These are phyloP conservation scores for Lucilia cuprina DNA, from an alignment of 1,140 invertebrate species.

Conservation along the genomic window DNA sequence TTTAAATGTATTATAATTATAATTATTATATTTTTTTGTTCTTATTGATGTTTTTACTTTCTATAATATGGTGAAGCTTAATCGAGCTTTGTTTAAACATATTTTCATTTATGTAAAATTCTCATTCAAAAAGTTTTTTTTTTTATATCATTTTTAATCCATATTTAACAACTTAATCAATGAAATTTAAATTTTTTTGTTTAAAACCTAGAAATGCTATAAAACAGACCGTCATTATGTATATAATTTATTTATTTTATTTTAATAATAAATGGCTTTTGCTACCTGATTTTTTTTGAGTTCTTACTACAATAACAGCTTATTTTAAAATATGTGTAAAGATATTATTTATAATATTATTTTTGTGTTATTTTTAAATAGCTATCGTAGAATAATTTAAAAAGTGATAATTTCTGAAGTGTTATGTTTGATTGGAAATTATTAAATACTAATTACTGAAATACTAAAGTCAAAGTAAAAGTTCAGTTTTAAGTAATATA, in stretches of 20 bases:
- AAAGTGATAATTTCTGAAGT: background rate
- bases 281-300: constrained; percentile 26
- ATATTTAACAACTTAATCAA: constrained; percentile 25
- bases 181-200: constrained; percentile 17
- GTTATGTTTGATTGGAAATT: no score
- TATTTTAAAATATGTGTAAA: constrained; percentile 13
- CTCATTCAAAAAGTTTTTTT: constrained; percentile 22
- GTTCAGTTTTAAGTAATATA: no score
- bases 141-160: constrained; percentile 7
- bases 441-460: no score
- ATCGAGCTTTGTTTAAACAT: constrained; percentile 7
- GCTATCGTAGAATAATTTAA: background rate
- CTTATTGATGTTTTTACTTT: constrained; percentile 20
- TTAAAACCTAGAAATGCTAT: constrained; percentile 33
- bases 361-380: constrained; percentile 14
- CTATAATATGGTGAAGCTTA: constrained; percentile 20
- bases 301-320: constrained; percentile 21
- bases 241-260: background rate
- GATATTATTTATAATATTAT: background rate
- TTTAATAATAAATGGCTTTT: constrained; percentile 29
- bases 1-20: constrained; percentile 7
- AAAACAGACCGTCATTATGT: constrained; percentile 28
- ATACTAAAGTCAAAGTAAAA: no score
- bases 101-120: constrained; percentile 28
- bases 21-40: background rate